A percentile compares a stretch with the other conserved stretches of the same genome.
Conservation (phyloP, 2,888 invertebrate genomes). For the Drosophila pegasa region DNA sequence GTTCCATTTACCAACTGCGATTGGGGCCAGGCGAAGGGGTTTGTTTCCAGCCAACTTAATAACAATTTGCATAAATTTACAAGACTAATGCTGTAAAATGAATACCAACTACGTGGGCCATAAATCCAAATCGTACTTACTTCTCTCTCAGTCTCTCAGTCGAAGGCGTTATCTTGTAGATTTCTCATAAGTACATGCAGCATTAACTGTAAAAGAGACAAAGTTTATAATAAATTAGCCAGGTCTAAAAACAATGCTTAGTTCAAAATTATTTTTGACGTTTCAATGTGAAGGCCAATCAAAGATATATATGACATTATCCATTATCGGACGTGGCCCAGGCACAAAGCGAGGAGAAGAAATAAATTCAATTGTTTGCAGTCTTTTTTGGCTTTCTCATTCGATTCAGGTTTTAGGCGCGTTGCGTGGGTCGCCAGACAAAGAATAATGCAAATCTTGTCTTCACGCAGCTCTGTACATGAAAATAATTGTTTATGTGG, state of each 20-base stretch:
- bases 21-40: slow-evolving; percentile 60
- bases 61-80: slow-evolving; percentile 74
- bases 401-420: slow-evolving; percentile 42
- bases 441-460: slow-evolving; percentile 22
- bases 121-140: slow-evolving; percentile 56
- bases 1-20: slow-evolving; percentile 48
- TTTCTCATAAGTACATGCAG: slow-evolving; percentile 69
- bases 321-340: slow-evolving; percentile 33
- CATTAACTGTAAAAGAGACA: slow-evolving; percentile 66
- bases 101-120: slow-evolving; percentile 37
- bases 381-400: slow-evolving; percentile 36
- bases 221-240: slow-evolving; percentile 35
- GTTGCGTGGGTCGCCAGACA: slow-evolving; percentile 47
- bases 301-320: slow-evolving; percentile 27
- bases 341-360: slow-evolving; percentile 15
- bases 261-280: slow-evolving; percentile 42
- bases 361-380: slow-evolving; percentile 44
- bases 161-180: slow-evolving; percentile 58
- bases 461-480: slow-evolving; percentile 18
- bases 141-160: slow-evolving; percentile 49
- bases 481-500: slow-evolving; percentile 40
- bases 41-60: slow-evolving; percentile 48
- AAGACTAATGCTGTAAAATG: slow-evolving; percentile 24
- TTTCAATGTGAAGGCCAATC: slow-evolving; percentile 66
- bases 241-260: slow-evolving; percentile 11